Percentiles rank a stretch among this genome's conserved stretches.
Conservation (phyloP, 2,888 invertebrate species). For the Drosophila differens region DNA sequence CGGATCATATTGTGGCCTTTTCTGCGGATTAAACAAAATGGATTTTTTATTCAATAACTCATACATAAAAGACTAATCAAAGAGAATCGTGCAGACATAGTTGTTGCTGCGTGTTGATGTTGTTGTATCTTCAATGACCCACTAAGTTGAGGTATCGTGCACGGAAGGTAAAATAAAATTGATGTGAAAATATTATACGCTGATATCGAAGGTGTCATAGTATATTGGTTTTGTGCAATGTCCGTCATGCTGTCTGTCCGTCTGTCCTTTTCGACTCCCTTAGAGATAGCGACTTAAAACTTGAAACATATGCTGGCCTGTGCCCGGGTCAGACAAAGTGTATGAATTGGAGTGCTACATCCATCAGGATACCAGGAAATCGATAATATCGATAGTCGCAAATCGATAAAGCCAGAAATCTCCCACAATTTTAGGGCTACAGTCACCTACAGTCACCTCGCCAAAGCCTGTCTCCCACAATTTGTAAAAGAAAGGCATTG, state of each 20-base stretch:
- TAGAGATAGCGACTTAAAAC: background rate
- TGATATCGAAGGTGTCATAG: background rate
- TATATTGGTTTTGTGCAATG: background rate
- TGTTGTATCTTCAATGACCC: slow-evolving; percentile 59
- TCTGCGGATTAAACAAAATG: slow-evolving; percentile 50
- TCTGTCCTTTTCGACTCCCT: background rate
- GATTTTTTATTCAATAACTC: slow-evolving; percentile 35
- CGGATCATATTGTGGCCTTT: slow-evolving; percentile 48
- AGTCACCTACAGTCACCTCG: too few species aligned
- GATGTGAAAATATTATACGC: background rate
- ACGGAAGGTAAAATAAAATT: slow-evolving; percentile 31
- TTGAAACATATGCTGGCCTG: background rate
- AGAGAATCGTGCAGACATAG: slow-evolving; percentile 40
- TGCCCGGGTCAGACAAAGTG: background rate
- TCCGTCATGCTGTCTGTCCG: background rate
- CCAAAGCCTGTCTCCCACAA: too few species aligned
- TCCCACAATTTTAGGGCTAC: background rate
- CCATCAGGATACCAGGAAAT: background rate
- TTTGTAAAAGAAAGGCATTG: too few species aligned
- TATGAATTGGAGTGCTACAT: background rate
- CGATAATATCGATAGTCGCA: background rate
- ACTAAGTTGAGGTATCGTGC: slow-evolving; percentile 47
- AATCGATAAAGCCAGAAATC: background rate
- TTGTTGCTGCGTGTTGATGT: slow-evolving; percentile 12
- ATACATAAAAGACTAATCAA: slow-evolving; percentile 58